Percentiles rank a stretch among this genome's conserved stretches.
phyloP scores from a whole-genome alignment of 2,113 vertebrate genomes.

The Cichladusa arquata region DNA sequence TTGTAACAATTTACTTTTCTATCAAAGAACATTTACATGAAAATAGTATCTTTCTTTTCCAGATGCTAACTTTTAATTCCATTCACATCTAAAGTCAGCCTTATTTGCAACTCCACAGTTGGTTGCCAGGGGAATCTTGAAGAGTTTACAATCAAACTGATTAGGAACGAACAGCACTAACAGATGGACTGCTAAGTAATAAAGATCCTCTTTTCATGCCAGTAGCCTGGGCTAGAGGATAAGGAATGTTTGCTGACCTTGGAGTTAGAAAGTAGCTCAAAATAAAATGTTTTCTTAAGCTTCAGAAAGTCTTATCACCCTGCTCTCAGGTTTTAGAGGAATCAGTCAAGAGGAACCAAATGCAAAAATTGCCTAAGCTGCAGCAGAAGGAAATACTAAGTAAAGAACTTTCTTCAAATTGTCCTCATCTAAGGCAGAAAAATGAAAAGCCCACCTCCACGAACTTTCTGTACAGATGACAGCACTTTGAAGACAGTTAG shows the following conservation, averaged over 20 bases:
- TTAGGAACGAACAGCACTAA: not conserved
- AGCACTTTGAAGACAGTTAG: not conserved
- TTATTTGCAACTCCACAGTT: not conserved
- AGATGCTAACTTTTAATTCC: not conserved
- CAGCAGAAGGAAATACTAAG: not conserved
- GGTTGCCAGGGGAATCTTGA: not conserved
- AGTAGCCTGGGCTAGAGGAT: not conserved
- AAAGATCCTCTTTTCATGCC: constrained; percentile 2
- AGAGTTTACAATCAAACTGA: not conserved
- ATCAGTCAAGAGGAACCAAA: not conserved
- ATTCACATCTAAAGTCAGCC: not conserved
- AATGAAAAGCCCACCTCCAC: not conserved
- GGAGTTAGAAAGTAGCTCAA: not conserved
- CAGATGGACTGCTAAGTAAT: constrained; percentile 51
- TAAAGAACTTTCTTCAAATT: not conserved
- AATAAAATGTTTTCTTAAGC: not conserved
- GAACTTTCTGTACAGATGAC: not conserved
- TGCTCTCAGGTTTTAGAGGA: not conserved
- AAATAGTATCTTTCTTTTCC: not conserved
- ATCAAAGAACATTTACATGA: not conserved
- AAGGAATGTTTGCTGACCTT: not conserved
- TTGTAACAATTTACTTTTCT: not conserved
- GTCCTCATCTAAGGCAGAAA: not conserved
- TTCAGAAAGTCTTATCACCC: not conserved
- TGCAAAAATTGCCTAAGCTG: not conserved